Evolutionary conservation across 2,113 vertebrate genomes (phyloP).

Genomic region (Grus americana): DNA sequence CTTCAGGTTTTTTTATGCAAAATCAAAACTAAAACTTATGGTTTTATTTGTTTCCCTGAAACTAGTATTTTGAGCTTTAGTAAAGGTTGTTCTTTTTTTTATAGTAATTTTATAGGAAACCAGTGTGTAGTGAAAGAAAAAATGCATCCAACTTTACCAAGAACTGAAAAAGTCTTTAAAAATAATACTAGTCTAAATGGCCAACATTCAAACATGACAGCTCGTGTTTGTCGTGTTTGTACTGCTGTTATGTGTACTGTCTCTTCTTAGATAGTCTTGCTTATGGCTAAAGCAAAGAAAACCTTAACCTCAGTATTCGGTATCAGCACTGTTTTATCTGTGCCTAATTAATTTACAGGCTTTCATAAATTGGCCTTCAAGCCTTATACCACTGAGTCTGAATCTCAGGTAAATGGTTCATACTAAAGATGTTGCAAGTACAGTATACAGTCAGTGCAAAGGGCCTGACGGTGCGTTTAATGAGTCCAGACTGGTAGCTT

Average conservation of each 20-base stretch:
- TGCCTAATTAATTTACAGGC: neutral
- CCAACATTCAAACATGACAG: neutral
- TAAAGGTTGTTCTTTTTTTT: neutral
- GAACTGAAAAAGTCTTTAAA: neutral
- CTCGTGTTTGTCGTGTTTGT: neutral
- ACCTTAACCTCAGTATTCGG: neutral
- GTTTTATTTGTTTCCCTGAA: neutral
- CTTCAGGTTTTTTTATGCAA: neutral
- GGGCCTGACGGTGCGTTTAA: neutral
- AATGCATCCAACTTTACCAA: neutral
- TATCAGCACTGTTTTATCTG: neutral
- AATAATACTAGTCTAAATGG: neutral
- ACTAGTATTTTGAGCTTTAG: neutral
- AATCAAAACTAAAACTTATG: neutral
- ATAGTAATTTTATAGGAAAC: neutral
- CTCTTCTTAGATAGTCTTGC: neutral
- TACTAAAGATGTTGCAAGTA: neutral
- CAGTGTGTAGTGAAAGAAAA: neutral
- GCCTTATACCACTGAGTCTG: neutral
- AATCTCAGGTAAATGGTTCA: neutral
- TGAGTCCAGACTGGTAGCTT: neutral
- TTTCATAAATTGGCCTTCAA: neutral
- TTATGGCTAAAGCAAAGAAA: neutral
- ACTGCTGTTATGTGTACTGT: neutral
- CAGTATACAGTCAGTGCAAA: neutral